Evolutionary conservation across 1,140 invertebrate species (phyloP).

Genomic region (Cydia pomonella): DNA sequence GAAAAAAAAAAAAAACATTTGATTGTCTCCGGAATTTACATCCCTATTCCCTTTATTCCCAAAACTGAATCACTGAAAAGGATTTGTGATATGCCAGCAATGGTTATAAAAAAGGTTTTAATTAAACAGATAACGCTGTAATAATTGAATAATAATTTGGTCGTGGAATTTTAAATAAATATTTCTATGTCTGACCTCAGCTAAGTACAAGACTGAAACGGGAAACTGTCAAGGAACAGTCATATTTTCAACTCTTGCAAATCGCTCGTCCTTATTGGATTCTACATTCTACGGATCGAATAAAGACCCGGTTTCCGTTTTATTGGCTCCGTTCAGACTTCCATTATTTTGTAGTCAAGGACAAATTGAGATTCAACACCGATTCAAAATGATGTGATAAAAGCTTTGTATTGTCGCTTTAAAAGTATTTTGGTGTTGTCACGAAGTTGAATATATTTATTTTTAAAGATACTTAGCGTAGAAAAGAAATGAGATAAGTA

Average conservation of each 20-base stretch:
- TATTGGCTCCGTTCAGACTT: constrained; percentile 27
- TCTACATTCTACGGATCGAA: background rate
- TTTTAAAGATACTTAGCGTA: background rate
- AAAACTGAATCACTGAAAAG: too few species aligned
- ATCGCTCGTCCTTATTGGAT: constrained; percentile 17
- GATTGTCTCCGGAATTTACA: too few species aligned
- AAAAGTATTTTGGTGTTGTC: constrained; percentile 29
- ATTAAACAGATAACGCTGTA: too few species aligned
- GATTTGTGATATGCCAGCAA: too few species aligned
- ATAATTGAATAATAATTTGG: too few species aligned
- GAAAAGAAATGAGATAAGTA: background rate
- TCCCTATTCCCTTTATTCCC: too few species aligned
- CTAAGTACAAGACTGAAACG: background rate
- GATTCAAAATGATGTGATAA: constrained; percentile 25
- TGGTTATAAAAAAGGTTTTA: too few species aligned
- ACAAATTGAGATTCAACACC: constrained; percentile 30
- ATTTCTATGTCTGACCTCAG: background rate
- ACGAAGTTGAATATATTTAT: background rate
- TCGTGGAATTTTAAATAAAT: background rate
- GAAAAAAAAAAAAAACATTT: too few species aligned
- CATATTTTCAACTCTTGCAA: constrained; percentile 29
- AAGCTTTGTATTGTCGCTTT: constrained; percentile 17
- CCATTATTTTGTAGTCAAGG: constrained; percentile 33
- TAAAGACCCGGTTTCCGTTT: constrained; percentile 24
- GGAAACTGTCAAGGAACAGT: constrained; percentile 25